Base-by-base conservation (phyloP, 2,888 invertebrate species). In the Noctua pronuba region DNA sequence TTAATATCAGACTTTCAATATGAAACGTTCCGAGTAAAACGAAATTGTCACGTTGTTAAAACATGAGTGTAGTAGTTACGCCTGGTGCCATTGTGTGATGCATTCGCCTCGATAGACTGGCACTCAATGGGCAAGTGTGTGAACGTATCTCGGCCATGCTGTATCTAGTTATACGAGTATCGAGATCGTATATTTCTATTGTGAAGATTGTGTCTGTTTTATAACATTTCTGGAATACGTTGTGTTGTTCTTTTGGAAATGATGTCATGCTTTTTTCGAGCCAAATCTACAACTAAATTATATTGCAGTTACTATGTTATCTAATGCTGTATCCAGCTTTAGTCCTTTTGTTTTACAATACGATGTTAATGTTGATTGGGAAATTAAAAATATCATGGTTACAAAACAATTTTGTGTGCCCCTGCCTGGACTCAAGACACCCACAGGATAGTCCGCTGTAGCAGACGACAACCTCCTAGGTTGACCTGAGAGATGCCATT, bases 1-100 rank as follows among this genome's bases (percentile, higher is more conserved):
- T 24, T 55, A 16, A 28, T 66, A 65, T 58, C 31, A 55, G 49
- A 73, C 41, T 18, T 41, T 77, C 60, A 21, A 52, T 18, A 44
- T 77, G 62, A 77, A 78, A 75, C 24, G 65, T 71, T 31, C 64
- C 31, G 55, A 73, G 46, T 75, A 24, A 46, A 28, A 35, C 46
- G 3, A 52, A 84, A 87, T 78, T 75, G 72, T 80, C 58, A 11
- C 60, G n/a, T 73, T 68, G 46, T 41, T 76, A 73, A 80, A 84
- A 85, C 83, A 85, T 77, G 70, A 77, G 28, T 80, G 73, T 31
- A 67, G 44, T 72, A 49, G 73, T 73, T 73, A 79, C 46, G 73
- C 62, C 49, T 35, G 80, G 80, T 46, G 69, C 75, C 49, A 77
- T 86, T 87, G 80, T 87, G 77, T 68, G 73, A 46, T 60, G 52